Evolutionary conservation across 2,113 vertebrate genomes (phyloP).

Genomic region (Tyto alba): DNA sequence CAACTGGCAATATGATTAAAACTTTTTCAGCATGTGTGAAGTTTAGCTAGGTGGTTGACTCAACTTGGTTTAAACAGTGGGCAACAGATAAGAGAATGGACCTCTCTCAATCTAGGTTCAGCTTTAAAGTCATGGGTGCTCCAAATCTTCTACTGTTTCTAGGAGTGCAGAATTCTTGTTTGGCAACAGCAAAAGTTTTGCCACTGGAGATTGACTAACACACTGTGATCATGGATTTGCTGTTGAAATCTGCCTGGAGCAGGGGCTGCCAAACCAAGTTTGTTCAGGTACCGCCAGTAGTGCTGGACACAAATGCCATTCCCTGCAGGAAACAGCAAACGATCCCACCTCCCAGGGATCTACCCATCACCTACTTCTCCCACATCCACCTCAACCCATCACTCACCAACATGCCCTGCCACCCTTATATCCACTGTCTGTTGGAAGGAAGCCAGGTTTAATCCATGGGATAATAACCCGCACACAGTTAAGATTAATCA

Average conservation of each 20-base stretch:
- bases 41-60: background rate
- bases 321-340: background rate
- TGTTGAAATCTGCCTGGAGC: background rate
- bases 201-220: fast-evolving
- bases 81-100: background rate
- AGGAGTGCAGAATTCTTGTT: background rate
- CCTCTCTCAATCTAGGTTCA: background rate
- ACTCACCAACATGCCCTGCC: background rate
- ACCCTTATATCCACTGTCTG: background rate
- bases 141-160: background rate
- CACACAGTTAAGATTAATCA: background rate
- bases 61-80: background rate
- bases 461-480: background rate
- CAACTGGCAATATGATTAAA: background rate
- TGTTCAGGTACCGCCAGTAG: background rate
- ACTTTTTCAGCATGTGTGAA: background rate
- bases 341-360: background rate
- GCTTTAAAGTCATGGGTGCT: fast-evolving
- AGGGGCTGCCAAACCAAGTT: background rate
- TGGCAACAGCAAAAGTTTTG: background rate
- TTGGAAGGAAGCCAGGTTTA: background rate
- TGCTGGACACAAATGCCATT: background rate
- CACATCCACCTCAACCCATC: background rate
- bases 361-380: background rate
- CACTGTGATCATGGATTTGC: background rate